A percentile compares a stretch with the other conserved stretches of the same genome.
These are phyloP conservation scores for Proteles cristata DNA, from an alignment of 2,113 vertebrate genomes.

Conservation along the genomic window DNA sequence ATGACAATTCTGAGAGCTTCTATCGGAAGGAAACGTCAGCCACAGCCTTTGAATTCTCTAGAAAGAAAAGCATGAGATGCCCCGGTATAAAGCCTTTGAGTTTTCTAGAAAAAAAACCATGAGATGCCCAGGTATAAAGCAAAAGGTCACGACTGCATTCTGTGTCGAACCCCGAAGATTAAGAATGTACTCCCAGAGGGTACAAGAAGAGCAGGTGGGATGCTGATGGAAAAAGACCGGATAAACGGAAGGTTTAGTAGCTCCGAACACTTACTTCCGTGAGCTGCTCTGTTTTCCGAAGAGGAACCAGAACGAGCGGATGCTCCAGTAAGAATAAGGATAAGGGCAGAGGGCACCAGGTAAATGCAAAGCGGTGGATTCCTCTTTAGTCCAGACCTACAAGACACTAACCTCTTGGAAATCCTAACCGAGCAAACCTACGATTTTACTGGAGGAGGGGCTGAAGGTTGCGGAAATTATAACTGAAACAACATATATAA, in stretches of 20 bases:
- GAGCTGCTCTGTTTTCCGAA: not conserved
- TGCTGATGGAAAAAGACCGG: not conserved
- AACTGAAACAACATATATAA: slow-evolving; percentile 30
- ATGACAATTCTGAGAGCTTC: slow-evolving; percentile 32
- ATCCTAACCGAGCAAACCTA: not conserved
- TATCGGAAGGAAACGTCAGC: not conserved
- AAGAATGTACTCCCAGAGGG: not conserved
- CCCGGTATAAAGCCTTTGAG: not conserved
- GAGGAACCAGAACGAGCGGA: not conserved
- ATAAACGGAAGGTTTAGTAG: not conserved
- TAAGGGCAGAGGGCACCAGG: not conserved
- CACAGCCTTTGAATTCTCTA: not conserved
- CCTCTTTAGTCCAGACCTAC: not conserved
- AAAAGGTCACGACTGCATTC: not conserved
- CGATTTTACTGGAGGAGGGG: not conserved
- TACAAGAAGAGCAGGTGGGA: not conserved
- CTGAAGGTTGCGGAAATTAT: not conserved
- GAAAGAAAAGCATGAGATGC: slow-evolving; percentile 17
- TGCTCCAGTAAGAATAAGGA: not conserved
- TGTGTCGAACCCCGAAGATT: not conserved
- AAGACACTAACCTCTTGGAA: not conserved
- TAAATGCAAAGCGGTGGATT: not conserved
- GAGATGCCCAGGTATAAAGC: not conserved
- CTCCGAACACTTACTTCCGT: not conserved
- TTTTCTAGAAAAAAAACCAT: slow-evolving; percentile 45